These are phyloP conservation scores for Sebastes goodei DNA, from an alignment of 2,797 vertebrate species.

Conservation along the genomic window DNA sequence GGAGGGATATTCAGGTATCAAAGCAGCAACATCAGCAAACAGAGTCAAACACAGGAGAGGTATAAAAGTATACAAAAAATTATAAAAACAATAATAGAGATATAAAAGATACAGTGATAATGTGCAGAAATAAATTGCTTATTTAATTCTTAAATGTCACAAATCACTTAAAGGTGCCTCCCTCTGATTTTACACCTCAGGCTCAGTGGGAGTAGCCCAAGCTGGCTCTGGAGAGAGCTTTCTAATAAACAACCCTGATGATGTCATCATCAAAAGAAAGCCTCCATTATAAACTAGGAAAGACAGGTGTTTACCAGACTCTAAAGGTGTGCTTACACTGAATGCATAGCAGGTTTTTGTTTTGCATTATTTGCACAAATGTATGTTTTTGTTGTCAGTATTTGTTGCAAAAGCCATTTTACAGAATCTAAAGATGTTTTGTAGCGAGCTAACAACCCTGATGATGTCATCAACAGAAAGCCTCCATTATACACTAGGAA, in stretches of 20 bases:
- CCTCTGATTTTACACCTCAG: neutral
- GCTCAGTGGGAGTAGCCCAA: neutral
- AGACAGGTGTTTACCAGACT: no score
- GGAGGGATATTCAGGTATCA: no score
- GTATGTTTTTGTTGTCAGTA: neutral
- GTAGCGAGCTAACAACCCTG: no score
- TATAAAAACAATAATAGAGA: no score
- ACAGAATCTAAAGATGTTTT: no score
- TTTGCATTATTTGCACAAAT: neutral
- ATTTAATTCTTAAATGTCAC: neutral
- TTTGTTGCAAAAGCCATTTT: no score
- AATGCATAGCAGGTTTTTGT: neutral
- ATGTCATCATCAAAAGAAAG: neutral
- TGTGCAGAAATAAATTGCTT: neutral
- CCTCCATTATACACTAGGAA: neutral
- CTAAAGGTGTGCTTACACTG: neutral
- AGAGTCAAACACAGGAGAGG: no score
- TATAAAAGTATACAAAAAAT: no score
- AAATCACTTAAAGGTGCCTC: neutral
- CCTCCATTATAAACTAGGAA: neutral
- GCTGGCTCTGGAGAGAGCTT: neutral
- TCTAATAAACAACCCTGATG: neutral
- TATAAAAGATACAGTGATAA: no score
- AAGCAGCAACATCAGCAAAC: no score
- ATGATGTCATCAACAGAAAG: neutral